A percentile compares a stretch with the other conserved stretches of the same genome.
Evolutionary conservation across 2,113 vertebrate species (phyloP).

Genomic region (Ranitomeya variabilis): DNA sequence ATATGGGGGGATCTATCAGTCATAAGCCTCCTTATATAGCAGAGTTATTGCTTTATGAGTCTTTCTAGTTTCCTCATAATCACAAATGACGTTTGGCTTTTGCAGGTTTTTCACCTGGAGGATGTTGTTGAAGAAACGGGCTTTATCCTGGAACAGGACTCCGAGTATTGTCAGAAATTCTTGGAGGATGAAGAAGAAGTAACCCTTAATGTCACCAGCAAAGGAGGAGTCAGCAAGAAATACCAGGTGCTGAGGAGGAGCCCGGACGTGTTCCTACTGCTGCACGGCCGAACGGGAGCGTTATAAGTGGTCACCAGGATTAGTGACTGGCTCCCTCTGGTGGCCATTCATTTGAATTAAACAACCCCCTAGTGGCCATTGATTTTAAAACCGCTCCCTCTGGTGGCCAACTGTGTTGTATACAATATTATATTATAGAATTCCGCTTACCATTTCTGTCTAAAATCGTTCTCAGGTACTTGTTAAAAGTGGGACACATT

Average conservation of each 20-base stretch:
- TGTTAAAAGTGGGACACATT: background rate
- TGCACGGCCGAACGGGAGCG: background rate
- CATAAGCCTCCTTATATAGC: too few species aligned
- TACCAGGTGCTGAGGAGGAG: conserved; percentile 74
- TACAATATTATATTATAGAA: background rate
- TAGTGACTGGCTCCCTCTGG: too few species aligned
- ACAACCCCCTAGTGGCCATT: too few species aligned
- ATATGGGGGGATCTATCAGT: too few species aligned
- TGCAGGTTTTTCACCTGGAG: conserved; percentile 90
- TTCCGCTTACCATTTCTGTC: too few species aligned
- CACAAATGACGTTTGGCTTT: background rate
- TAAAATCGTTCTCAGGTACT: too few species aligned
- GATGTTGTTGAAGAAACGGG: conserved; percentile 94
- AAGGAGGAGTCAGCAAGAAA: conserved; percentile 81
- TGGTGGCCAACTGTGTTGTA: too few species aligned
- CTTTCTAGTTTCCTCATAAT: background rate
- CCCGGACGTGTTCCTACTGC: background rate
- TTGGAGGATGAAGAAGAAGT: conserved; percentile 95
- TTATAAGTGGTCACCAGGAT: background rate
- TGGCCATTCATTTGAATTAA: too few species aligned
- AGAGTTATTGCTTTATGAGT: too few species aligned
- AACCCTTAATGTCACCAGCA: conserved; percentile 80
- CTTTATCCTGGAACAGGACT: conserved; percentile 91
- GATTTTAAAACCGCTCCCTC: too few species aligned
- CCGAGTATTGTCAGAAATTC: conserved; percentile 92